These are phyloP conservation scores for Hydra vulgaris DNA, from an alignment of 30 jellyfish, hydroid and myxozoan genomes.

Conservation along the genomic window DNA sequence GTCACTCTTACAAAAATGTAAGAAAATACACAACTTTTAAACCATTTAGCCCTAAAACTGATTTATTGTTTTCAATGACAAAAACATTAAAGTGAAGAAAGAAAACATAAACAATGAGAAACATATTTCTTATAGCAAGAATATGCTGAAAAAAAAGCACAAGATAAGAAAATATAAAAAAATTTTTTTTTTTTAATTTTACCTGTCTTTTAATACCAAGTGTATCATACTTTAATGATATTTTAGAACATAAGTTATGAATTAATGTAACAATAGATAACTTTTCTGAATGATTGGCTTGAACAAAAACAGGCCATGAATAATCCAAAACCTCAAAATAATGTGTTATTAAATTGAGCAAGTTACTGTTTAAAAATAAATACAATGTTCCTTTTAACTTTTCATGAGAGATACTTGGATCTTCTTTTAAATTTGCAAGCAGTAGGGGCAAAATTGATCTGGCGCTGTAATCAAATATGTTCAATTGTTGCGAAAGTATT, in stretches of 20 bases:
- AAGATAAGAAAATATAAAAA: no score
- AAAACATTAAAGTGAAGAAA: no score
- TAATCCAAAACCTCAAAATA: slow-evolving; percentile 71
- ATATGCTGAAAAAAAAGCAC: no score
- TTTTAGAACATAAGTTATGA: slow-evolving; percentile 33
- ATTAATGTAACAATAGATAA: slow-evolving; percentile 84
- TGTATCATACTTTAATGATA: slow-evolving; percentile 50
- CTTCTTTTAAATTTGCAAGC: slow-evolving; percentile 56
- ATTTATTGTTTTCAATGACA: no score
- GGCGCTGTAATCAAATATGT: slow-evolving; percentile 65
- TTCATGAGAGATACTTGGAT: slow-evolving; percentile 75
- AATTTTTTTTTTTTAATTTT: no score
- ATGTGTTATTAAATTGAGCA: slow-evolving; percentile 67
- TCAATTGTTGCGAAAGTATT: slow-evolving; percentile 48
- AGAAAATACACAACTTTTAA: no score
- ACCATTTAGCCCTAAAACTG: no score
- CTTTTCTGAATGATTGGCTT: slow-evolving; percentile 96
- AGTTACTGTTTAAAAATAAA: slow-evolving; percentile 44
- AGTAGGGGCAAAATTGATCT: slow-evolving; percentile 63
- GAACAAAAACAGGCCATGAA: slow-evolving; percentile 79
- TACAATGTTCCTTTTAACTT: slow-evolving; percentile 84
- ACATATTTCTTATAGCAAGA: no score
- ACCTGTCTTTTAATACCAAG: slow-evolving; percentile 61
- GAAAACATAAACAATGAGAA: no score
- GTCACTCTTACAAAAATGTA: no score